Percentiles rank a stretch among this genome's conserved stretches.
Evolutionary conservation across 1,140 invertebrate genomes (phyloP).

Genomic region (Temnothorax longispinosus): DNA sequence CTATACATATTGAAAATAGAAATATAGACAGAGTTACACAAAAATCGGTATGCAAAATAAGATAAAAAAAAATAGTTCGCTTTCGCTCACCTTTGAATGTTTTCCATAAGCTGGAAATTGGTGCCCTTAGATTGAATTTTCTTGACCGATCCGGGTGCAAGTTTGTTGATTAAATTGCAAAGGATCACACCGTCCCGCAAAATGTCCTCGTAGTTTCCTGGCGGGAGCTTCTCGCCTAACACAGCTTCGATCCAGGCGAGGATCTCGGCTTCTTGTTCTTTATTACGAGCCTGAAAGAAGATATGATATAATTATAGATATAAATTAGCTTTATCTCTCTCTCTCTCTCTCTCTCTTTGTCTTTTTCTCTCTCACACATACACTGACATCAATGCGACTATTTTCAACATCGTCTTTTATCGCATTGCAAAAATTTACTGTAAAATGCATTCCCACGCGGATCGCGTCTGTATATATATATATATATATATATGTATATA

Average conservation of each 20-base stretch:
- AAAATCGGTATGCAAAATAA: background rate
- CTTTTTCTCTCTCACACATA: too few species aligned
- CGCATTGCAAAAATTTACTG: background rate
- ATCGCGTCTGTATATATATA: background rate
- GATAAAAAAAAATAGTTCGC: background rate
- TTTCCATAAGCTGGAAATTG: constrained; percentile 99
- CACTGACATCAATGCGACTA: background rate
- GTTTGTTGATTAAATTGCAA: constrained; percentile 98
- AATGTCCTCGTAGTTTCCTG: constrained; percentile 95
- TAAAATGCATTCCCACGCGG: background rate
- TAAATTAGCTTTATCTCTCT: background rate
- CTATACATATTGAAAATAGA: constrained; percentile 81
- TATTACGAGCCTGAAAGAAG: constrained; percentile 90
- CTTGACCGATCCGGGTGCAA: constrained; percentile 97
- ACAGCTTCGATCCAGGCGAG: constrained; percentile 96
- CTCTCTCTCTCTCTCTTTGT: too few species aligned
- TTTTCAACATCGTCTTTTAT: background rate
- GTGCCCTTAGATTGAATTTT: constrained; percentile 98
- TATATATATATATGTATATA: too few species aligned
- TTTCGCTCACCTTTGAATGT: constrained; percentile 92
- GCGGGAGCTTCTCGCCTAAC: constrained; percentile 94
- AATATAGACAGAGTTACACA: constrained; percentile 7
- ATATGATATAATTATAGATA: background rate
- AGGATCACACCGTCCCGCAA: constrained; percentile 96
- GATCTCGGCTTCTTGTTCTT: constrained; percentile 96